These are phyloP conservation scores for Eulemur rufifrons DNA, from an alignment of 2,113 vertebrate species.

Conservation along the genomic window DNA sequence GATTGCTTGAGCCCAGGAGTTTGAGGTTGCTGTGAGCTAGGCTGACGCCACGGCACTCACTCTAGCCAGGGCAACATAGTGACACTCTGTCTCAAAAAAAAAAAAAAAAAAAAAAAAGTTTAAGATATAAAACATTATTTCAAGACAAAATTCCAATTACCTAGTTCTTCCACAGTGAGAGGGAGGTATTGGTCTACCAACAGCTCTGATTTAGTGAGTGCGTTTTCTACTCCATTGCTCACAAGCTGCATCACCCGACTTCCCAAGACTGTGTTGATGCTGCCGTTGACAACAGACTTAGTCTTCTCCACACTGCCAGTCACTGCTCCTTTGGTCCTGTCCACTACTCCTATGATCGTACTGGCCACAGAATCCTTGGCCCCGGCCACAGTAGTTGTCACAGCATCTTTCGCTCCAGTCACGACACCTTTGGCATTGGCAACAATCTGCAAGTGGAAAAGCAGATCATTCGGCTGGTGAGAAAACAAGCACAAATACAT, in stretches of 20 bases:
- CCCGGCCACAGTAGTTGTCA: constrained; percentile 83
- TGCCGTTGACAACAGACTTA: constrained; percentile 86
- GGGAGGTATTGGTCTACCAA: constrained; percentile 90
- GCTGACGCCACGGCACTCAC: no score
- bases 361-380: constrained; percentile 88
- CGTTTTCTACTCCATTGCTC: constrained; percentile 84
- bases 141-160: constrained; percentile 80
- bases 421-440: constrained; percentile 86
- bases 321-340: constrained; percentile 86
- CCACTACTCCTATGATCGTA: constrained; percentile 86
- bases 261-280: constrained; percentile 88
- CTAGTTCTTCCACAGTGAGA: constrained; percentile 88
- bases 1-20: no score
- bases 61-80: no score
- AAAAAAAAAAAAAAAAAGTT: no score
- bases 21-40: no score
- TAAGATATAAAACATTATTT: background rate
- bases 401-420: constrained; percentile 85
- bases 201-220: constrained; percentile 87
- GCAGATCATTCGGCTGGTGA: background rate
- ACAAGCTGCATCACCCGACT: constrained; percentile 82
- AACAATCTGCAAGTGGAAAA: constrained; percentile 82
- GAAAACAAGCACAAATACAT: background rate
- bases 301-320: constrained; percentile 90
- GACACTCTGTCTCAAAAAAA: no score